Evolutionary conservation across 2,888 invertebrate genomes (phyloP).

Genomic region (Euzophera pinguis): DNA sequence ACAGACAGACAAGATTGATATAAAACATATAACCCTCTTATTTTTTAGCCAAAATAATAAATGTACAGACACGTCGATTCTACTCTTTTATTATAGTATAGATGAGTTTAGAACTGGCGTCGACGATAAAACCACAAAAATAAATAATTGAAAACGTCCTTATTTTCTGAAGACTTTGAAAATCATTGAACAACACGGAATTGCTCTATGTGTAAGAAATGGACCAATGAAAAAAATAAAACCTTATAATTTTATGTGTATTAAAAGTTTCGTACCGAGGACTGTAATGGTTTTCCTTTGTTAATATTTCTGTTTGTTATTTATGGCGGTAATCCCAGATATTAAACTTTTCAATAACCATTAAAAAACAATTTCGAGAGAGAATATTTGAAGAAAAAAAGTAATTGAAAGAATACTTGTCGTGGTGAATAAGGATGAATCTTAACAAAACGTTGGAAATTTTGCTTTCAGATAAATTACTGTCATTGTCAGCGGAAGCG

Average conservation of each 20-base stretch:
- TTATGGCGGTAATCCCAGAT: constrained; percentile 1
- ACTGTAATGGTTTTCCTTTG: background rate
- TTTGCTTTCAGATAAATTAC: constrained; percentile 47
- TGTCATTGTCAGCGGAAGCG: constrained; percentile 39
- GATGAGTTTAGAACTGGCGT: no score
- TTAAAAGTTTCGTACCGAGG: background rate
- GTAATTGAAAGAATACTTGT: constrained; percentile 30
- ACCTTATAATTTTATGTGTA: background rate
- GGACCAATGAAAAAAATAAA: background rate
- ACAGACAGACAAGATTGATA: no score
- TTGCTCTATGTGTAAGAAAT: no score
- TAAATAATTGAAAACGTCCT: no score
- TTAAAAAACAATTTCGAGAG: constrained; percentile 24
- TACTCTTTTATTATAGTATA: no score
- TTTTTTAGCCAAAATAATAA: no score
- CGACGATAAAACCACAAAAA: no score
- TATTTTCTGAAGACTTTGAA: no score
- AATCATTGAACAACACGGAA: no score
- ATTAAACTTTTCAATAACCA: constrained; percentile 14
- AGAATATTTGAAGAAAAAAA: constrained; percentile 25
- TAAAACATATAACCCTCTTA: no score
- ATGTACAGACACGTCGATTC: no score
- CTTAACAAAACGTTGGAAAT: constrained; percentile 38
- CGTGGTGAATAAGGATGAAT: constrained; percentile 39
- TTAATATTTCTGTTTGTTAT: background rate